phyloP scores from a whole-genome alignment of 2,113 vertebrate species.

The Gallinago jamesoni region DNA sequence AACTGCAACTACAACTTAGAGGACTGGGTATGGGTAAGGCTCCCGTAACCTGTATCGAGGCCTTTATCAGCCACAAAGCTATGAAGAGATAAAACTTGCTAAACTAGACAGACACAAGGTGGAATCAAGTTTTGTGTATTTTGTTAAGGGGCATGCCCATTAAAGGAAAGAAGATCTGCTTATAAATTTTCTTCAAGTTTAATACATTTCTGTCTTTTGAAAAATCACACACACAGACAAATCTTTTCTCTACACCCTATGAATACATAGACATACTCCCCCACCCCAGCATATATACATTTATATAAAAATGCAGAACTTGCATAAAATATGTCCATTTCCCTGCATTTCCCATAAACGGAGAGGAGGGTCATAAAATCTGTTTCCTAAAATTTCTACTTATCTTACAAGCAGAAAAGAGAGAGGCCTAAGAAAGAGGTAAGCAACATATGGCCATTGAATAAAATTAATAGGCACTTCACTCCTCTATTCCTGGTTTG shows the following conservation, averaged over 20 bases:
- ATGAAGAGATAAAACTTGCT: neutral
- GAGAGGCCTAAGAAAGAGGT: neutral
- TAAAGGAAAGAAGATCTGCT: neutral
- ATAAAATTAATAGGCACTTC: neutral
- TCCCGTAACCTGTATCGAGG: neutral
- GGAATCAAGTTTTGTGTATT: neutral
- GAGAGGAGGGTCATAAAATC: neutral
- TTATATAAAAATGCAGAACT: neutral
- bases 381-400: neutral
- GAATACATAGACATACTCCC: neutral
- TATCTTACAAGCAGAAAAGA: neutral
- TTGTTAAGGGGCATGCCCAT: neutral
- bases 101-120: neutral
- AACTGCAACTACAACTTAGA: neutral
- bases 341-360: neutral
- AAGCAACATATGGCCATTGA: neutral
- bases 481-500: neutral
- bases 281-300: neutral
- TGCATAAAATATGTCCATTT: neutral
- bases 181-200: neutral
- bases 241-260: neutral
- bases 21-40: neutral
- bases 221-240: neutral
- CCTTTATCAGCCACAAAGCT: neutral
- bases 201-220: neutral